These are phyloP conservation scores for Alethe diademata DNA, from an alignment of 2,113 vertebrate genomes.

Conservation along the genomic window DNA sequence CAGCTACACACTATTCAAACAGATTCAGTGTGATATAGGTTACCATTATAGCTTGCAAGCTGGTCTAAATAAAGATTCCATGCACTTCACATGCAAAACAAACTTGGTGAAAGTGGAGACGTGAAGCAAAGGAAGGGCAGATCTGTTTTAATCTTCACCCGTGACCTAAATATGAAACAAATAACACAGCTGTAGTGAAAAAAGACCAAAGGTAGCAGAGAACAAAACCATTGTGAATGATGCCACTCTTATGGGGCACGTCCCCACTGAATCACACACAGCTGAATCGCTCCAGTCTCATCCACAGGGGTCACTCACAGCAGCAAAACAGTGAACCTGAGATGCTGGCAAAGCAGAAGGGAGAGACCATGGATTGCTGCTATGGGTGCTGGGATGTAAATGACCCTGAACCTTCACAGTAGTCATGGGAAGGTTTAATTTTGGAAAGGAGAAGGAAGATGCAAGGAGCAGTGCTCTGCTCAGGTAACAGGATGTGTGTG, in stretches of 20 bases:
- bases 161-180: not conserved
- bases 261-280: rapidly evolving
- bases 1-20: not conserved
- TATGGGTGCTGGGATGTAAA: not conserved
- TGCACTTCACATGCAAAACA: not conserved
- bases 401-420: not conserved
- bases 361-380: not conserved
- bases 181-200: not conserved
- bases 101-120: not conserved
- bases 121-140: not conserved
- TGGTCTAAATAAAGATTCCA: not conserved
- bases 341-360: not conserved
- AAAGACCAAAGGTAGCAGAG: not conserved
- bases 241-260: not conserved
- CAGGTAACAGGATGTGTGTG: not conserved
- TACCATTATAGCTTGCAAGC: not conserved
- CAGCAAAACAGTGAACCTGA: not conserved
- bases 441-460: not conserved
- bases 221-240: not conserved
- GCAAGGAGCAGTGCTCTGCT: not conserved
- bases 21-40: not conserved
- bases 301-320: not conserved
- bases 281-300: not conserved
- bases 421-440: not conserved
- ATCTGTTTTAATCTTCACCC: not conserved